Evolutionary conservation across 2,797 vertebrate genomes (phyloP).

Genomic region (Sparidentex hasta): DNA sequence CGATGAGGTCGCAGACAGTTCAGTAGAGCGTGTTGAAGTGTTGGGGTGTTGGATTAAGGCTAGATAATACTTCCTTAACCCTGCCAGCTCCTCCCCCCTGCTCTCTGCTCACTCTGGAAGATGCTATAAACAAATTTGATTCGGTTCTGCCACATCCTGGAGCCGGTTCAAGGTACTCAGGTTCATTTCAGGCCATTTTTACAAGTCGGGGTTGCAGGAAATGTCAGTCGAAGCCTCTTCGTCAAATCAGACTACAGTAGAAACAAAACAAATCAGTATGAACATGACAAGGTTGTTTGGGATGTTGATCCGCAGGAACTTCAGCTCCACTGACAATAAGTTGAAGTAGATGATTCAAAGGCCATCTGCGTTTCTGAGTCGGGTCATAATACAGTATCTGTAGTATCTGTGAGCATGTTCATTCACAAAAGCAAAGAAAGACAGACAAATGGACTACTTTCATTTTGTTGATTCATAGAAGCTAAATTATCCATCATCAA

Average conservation of each 20-base stretch:
- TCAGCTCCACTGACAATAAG: neutral
- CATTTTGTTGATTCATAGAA: neutral
- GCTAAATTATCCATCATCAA: neutral
- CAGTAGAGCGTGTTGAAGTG: slow-evolving; percentile 27
- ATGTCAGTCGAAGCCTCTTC: too few relatives aligned
- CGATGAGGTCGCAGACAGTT: slow-evolving; percentile 57
- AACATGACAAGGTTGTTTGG: neutral
- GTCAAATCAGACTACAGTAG: too few relatives aligned
- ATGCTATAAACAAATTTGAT: slow-evolving; percentile 20
- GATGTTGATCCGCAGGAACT: neutral
- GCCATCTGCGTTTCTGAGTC: neutral
- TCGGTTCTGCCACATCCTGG: neutral
- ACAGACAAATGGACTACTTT: neutral
- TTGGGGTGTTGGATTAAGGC: slow-evolving; percentile 34
- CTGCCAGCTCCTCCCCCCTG: slow-evolving; percentile 8
- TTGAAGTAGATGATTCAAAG: slow-evolving; percentile 8
- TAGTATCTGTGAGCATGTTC: neutral
- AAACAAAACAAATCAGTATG: too few relatives aligned
- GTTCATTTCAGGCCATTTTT: neutral
- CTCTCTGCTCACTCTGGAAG: neutral
- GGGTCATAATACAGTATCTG: neutral
- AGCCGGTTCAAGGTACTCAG: neutral
- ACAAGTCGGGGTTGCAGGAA: neutral
- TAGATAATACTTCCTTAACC: slow-evolving; percentile 45
- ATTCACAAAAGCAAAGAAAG: neutral